phyloP scores from a whole-genome alignment of 2,888 invertebrate genomes.

The Folsomia candida region DNA sequence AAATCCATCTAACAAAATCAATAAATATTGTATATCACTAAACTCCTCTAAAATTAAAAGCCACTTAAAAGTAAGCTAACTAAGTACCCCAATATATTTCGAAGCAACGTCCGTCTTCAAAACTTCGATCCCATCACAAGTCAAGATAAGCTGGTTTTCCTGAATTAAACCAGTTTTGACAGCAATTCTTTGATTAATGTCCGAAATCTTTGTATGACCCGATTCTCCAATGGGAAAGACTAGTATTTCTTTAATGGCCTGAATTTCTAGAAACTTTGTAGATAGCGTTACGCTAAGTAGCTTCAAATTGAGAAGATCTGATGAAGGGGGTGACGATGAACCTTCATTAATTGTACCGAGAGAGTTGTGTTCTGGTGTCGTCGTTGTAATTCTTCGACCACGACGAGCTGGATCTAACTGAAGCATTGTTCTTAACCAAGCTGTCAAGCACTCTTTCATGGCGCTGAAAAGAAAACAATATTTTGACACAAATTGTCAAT shows the following conservation, averaged over 20 bases:
- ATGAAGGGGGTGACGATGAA: conserved; percentile 15
- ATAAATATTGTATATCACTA: neutral
- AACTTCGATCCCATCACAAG: conserved; percentile 40
- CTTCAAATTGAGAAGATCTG: conserved; percentile 34
- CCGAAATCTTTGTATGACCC: conserved; percentile 30
- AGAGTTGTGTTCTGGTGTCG: neutral
- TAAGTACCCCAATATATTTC: conserved; percentile 33
- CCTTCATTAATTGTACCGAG: neutral
- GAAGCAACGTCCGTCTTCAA: conserved; percentile 31
- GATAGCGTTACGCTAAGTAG: conserved; percentile 40
- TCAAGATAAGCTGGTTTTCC: conserved; percentile 43
- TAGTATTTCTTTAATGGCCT: conserved; percentile 33
- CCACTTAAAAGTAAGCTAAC: neutral
- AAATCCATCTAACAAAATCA: conserved; percentile 23
- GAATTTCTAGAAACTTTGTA: conserved; percentile 40
- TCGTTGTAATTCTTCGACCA: conserved; percentile 35
- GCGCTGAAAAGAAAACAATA: conserved; percentile 23
- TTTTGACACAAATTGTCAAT: neutral
- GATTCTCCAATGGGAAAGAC: conserved; percentile 40
- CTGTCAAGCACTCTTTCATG: conserved; percentile 43
- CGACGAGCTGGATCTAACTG: conserved; percentile 43
- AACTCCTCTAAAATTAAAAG: too few species aligned
- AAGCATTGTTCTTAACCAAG: conserved; percentile 47
- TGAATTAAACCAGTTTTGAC: conserved; percentile 30
- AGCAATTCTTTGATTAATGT: conserved; percentile 38